These are phyloP conservation scores for Ophion ventricosus DNA, from an alignment of 2,888 invertebrate species.

Conservation along the genomic window DNA sequence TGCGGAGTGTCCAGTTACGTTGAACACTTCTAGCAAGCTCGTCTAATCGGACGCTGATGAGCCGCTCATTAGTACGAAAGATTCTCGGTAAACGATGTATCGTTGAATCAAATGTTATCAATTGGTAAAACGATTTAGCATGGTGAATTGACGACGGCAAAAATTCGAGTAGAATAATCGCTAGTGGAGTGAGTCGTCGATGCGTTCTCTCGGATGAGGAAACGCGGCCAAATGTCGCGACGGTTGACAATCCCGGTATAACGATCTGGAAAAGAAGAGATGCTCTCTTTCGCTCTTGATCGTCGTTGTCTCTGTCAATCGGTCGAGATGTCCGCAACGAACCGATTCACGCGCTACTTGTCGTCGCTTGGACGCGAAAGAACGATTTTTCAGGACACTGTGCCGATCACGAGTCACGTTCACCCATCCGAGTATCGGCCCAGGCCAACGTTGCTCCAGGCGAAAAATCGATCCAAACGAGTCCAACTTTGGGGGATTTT, in stretches of 20 bases:
- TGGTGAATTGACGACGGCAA: background rate
- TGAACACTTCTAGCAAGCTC: too few relatives aligned
- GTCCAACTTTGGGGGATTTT: too few relatives aligned
- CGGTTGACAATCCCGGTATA: background rate
- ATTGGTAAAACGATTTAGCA: background rate
- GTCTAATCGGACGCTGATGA: too few relatives aligned
- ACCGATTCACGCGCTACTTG: conserved; percentile 66
- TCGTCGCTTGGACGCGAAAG: conserved; percentile 59
- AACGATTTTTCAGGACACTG: conserved; percentile 64
- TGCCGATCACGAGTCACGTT: background rate
- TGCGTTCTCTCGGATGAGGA: background rate
- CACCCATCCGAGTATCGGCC: too few relatives aligned
- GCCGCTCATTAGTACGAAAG: background rate
- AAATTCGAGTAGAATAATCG: too few relatives aligned
- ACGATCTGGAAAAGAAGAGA: background rate
- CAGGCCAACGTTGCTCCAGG: too few relatives aligned
- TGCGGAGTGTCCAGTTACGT: too few relatives aligned
- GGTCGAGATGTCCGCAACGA: conserved; percentile 38
- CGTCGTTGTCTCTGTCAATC: conserved; percentile 25
- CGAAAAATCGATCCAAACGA: too few relatives aligned
- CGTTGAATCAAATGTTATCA: background rate
- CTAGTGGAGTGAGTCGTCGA: background rate
- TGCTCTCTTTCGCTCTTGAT: conserved; percentile 9
- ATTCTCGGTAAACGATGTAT: background rate
- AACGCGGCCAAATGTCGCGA: conserved; percentile 1